phyloP scores from a whole-genome alignment of 2,888 invertebrate genomes.

The Tinea semifulvella region DNA sequence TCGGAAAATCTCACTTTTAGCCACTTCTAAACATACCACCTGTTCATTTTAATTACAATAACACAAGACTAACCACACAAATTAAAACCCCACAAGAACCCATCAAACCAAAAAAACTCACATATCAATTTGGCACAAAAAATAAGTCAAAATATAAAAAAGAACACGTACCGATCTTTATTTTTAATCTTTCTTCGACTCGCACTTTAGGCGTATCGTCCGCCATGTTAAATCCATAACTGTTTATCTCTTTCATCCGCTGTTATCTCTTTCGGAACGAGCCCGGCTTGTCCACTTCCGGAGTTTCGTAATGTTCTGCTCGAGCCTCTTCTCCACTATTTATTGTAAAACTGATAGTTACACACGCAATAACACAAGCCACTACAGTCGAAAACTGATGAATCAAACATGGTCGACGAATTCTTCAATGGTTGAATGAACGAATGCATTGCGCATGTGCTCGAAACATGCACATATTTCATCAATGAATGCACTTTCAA shows the following conservation, averaged over 20 bases:
- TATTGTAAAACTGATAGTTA: conserved; percentile 26
- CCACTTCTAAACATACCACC: too few relatives aligned
- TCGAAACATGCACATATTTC: conserved; percentile 42
- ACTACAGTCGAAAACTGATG: not conserved
- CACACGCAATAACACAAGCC: not conserved
- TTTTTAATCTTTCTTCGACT: conserved; percentile 92
- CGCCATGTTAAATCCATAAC: conserved; percentile 92
- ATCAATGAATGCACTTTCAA: conserved; percentile 52
- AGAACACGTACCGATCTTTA: conserved; percentile 86
- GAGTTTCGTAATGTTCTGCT: conserved; percentile 66
- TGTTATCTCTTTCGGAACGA: conserved; percentile 67
- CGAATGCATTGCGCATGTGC: conserved; percentile 47
- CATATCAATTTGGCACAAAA: conserved; percentile 12
- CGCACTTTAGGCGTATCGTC: conserved; percentile 90
- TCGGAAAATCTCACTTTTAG: conserved; percentile 32
- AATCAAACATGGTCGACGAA: not conserved
- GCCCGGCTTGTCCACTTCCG: conserved; percentile 60
- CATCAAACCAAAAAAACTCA: conserved; percentile 6
- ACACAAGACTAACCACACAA: conserved; percentile 21
- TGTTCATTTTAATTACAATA: conserved; percentile 58
- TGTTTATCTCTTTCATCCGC: conserved; percentile 68
- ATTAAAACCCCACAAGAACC: not conserved
- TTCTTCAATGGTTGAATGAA: conserved; percentile 7
- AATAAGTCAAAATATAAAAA: conserved; percentile 16
- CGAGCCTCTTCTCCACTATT: conserved; percentile 33